Base-by-base conservation (phyloP, 2,113 vertebrate species). In the Actenoides hombroni region DNA sequence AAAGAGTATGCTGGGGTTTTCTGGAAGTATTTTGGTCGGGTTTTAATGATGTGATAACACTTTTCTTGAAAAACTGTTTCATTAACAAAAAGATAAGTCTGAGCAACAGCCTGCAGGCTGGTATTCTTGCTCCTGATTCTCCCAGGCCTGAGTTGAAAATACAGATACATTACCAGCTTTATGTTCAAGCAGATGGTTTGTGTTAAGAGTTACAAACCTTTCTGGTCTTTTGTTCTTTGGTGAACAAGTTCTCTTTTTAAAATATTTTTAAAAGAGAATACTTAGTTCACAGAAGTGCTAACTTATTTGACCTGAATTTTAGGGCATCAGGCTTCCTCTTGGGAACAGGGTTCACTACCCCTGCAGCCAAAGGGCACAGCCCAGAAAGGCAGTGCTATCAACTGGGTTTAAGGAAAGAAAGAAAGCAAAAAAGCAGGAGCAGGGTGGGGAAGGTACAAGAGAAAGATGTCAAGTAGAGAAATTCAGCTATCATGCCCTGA, bases 1-100 rank as follows among this genome's bases (percentile, higher is more conserved):
- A n/a, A 92, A 80, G 23, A 70, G 24, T 75, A 51, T 88, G 29
- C 53, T 86, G 31, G 24, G 13, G 7, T 37, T 79, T 95, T 96
- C 42, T 84, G 39, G 70, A 89, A 82, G 35, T 81, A 16, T 82
- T 88, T 69, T n/a, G 31, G 61, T 76, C 70, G 42, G 13, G 1
- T 76, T 86, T 95, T 95, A 94, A 95, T 95, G 53, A 70, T 59
- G 74, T 94, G 91, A 89, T 95, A 97, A 92, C 81, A 92, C 76
- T 97, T 88, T 42, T 96, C 87, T 97, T 96, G 84, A 97, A 93
- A 96, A 97, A 94, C 92, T 93, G 86, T 93, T 96, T 94, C 57
- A 44, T 92, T 97, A 97, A 91, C 88, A 97, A 93, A 94, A 97
- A 94, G 92, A 46, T 16, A 49, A 37, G 13, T 59, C 70, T 39